Conservation (phyloP, 2,888 invertebrate species). For the Cremastinae sp. region DNA sequence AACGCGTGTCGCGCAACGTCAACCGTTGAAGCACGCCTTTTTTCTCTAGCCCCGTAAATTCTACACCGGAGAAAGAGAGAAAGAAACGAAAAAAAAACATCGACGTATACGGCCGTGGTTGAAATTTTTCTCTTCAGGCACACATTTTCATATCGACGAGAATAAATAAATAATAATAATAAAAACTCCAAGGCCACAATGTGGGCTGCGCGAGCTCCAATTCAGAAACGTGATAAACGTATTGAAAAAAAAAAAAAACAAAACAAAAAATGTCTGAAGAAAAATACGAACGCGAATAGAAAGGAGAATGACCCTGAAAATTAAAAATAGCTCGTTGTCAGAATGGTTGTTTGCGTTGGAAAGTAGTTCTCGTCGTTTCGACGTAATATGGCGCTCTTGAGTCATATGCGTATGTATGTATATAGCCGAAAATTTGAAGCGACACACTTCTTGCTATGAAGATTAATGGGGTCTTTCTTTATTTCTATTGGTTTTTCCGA, state of each 20-base stretch:
- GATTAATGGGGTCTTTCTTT: too few species aligned
- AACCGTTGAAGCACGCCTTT: background rate
- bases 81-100: background rate
- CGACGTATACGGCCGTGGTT: too few species aligned
- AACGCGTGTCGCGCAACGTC: constrained; percentile 62
- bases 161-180: constrained; percentile 26
- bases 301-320: background rate
- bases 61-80: background rate
- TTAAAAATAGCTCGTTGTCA: background rate
- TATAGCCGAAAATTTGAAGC: too few species aligned
- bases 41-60: background rate
- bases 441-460: too few species aligned
- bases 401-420: too few species aligned
- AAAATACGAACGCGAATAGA: too few species aligned
- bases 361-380: too few species aligned
- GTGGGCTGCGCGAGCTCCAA: background rate
- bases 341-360: background rate
- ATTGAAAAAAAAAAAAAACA: background rate
- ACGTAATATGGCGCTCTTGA: too few species aligned
- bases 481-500: too few species aligned
- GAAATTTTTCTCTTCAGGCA: background rate
- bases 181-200: constrained; percentile 27
- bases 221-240: constrained; percentile 1
- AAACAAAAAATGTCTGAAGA: background rate
- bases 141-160: background rate